Base-by-base conservation (phyloP, 2,888 invertebrate species). In the Bombylius major region DNA sequence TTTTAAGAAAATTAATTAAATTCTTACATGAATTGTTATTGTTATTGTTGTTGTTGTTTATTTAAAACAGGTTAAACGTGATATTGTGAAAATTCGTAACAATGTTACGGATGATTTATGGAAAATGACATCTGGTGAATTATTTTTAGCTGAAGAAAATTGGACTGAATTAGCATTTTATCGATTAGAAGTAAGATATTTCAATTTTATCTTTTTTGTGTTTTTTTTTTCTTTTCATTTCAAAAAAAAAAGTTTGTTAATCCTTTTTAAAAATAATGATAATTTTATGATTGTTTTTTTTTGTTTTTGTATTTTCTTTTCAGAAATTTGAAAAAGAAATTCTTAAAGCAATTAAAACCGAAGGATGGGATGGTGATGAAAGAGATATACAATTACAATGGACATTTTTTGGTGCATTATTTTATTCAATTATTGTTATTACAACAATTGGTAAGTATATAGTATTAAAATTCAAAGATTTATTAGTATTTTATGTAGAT, bases 351-450 rank as follows among this genome's bases (percentile, higher is more conserved):
- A 92, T 94, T 80, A 89, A 87, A 68, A 85, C 87, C 58, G 83
- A 88, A 58, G 94, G 94, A 5, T 93, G 92, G 90, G 90, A 93
- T 69, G 93, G 93, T 53, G 83, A 82, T 66, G 84, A 84, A 71
- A 81, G 80, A 65, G 71, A 76, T 51, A 73, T 75, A 4, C 77
- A 77, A 68, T 76, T 79, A 56, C 89, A 91, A 71, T 90, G 92
- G 91, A 89, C 89, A 50, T 87, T 86, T 73, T 86, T 86, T 32
- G 94, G 94, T 13, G 89, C 94, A 0, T 79, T 96, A 31, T 90
- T 95, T 76, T 95, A 94, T 77, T 93, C 93, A 64, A 94, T 96
- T 69, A 92, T 95, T 64, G 93, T 95, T 63, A 95, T 95, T 72
- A 95, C 95, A 55, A 95, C 95, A 44, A 95, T 95, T 62, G 95